Evolutionary conservation across 2,888 invertebrate genomes (phyloP).

Genomic region (Pycnomerus fuliginosus): DNA sequence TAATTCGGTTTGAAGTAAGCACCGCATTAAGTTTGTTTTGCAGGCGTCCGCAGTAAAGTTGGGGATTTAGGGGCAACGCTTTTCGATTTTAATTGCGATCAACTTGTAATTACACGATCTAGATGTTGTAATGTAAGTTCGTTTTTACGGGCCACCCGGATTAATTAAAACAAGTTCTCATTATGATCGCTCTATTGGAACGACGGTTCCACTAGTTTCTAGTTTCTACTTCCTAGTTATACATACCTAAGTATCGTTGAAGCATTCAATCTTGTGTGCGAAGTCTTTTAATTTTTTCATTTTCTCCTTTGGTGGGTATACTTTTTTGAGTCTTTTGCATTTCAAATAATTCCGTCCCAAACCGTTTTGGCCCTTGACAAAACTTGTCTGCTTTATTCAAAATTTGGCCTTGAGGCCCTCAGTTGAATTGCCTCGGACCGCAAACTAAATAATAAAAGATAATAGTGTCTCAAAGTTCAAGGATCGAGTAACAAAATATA

Average conservation of each 20-base stretch:
- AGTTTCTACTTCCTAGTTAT: not conserved
- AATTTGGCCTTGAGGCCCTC: too few species aligned
- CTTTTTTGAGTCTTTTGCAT: too few species aligned
- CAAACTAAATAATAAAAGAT: too few species aligned
- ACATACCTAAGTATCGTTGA: too few species aligned
- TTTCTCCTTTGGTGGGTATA: too few species aligned
- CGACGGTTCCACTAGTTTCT: not conserved
- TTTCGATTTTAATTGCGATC: constrained; percentile 48
- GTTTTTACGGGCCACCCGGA: constrained; percentile 39
- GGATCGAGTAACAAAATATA: too few species aligned
- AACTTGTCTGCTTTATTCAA: too few species aligned
- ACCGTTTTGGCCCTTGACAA: too few species aligned
- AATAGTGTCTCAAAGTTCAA: too few species aligned
- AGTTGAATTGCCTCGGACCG: too few species aligned
- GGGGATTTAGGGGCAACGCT: constrained; percentile 31
- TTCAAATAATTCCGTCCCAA: too few species aligned
- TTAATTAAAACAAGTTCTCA: constrained; percentile 44
- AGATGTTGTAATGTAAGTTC: constrained; percentile 39
- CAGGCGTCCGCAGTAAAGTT: constrained; percentile 38
- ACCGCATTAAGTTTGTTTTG: constrained; percentile 27
- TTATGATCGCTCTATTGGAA: constrained; percentile 38
- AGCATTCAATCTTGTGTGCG: too few species aligned
- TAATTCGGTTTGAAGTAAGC: constrained; percentile 17
- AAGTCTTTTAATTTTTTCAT: not conserved
- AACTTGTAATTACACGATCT: constrained; percentile 48